Evolutionary conservation across 92 coral and sea anemone species (phyloP).

Genomic region (Paramuricea clavata): DNA sequence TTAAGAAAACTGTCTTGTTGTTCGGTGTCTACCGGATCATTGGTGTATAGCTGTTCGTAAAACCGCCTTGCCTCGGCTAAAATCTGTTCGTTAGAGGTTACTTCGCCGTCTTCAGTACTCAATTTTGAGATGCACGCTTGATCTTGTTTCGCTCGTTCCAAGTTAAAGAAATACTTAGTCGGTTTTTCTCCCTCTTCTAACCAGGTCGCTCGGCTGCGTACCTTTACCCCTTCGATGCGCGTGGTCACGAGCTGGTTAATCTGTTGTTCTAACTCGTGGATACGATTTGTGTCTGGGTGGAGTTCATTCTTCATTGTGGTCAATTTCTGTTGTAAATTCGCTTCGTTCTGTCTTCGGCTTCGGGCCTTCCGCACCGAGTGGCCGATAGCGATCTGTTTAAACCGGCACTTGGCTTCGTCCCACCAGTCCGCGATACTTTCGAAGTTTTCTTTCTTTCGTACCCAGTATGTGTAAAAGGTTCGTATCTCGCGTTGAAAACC

Average conservation of each 20-base stretch:
- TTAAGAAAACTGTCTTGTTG: conserved; percentile 10
- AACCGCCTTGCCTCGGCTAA: neutral
- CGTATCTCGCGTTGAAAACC: neutral
- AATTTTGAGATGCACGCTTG: neutral
- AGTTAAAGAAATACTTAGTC: conserved; percentile 32
- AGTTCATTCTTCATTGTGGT: neutral
- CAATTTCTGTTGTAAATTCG: neutral
- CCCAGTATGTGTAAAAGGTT: neutral
- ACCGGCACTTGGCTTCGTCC: neutral
- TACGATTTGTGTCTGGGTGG: neutral
- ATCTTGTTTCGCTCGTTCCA: conserved; percentile 39
- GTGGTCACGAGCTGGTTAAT: neutral
- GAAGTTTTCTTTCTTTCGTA: neutral
- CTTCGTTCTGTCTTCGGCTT: neutral
- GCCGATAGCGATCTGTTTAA: neutral
- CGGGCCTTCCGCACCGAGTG: neutral
- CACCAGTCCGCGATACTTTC: neutral
- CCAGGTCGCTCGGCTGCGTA: conserved; percentile 39
- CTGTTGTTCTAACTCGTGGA: neutral
- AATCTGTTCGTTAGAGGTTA: neutral
- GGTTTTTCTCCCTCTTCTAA: conserved; percentile 41
- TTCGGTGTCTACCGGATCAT: neutral
- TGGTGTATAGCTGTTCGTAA: conserved; percentile 38
- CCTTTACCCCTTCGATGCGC: conserved; percentile 12
- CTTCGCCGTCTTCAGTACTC: neutral